A percentile compares a stretch with the other conserved stretches of the same genome.
phyloP scores from a whole-genome alignment of 1,140 invertebrate genomes.

The Ceratina australensis region DNA sequence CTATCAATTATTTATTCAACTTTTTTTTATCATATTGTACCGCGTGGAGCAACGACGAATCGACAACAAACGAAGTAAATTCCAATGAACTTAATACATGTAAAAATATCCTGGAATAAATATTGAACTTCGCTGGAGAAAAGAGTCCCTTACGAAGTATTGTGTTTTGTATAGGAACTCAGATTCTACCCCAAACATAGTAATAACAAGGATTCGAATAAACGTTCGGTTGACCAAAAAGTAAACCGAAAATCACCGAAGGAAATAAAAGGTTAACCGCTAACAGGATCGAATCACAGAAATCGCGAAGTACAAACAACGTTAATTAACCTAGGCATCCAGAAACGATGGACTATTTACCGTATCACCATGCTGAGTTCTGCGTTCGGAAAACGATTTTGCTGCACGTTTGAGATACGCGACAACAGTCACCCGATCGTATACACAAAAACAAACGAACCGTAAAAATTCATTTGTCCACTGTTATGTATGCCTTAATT shows the following conservation, averaged over 20 bases:
- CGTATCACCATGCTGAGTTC: constrained; percentile 78
- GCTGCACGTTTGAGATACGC: constrained; percentile 66
- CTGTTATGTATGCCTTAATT: constrained; percentile 35
- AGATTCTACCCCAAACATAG: not conserved
- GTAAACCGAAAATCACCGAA: not conserved
- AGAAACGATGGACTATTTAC: constrained; percentile 63
- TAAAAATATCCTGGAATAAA: not conserved
- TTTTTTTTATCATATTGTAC: not conserved
- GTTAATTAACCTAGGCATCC: constrained; percentile 37
- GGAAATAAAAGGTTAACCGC: not conserved
- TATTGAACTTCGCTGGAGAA: not conserved
- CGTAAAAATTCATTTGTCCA: constrained; percentile 49
- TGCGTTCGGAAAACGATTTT: constrained; percentile 73
- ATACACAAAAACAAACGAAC: constrained; percentile 28
- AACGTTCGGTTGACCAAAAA: not conserved
- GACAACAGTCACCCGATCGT: constrained; percentile 67
- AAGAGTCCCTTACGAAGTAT: too few relatives aligned
- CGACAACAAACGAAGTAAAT: not conserved
- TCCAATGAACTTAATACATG: not conserved
- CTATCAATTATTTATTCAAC: not conserved
- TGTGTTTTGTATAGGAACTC: too few relatives aligned
- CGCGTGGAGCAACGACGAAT: not conserved
- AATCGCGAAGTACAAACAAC: constrained; percentile 36
- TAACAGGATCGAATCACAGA: not conserved
- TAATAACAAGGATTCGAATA: not conserved